Evolutionary conservation across 2,888 invertebrate species (phyloP).

Genomic region (Nineta flava): DNA sequence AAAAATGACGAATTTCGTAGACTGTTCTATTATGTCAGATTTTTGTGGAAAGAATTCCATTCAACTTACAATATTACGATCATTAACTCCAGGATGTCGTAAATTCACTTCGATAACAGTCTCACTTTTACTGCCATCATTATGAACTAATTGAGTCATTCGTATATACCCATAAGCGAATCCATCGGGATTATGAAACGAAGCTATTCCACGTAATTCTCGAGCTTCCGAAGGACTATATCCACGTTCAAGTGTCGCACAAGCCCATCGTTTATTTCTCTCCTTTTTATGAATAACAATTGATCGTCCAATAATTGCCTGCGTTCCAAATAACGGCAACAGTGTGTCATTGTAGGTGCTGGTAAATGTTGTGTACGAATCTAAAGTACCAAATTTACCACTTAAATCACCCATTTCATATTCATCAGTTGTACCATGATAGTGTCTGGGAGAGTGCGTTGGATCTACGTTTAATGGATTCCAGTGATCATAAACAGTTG

Average conservation of each 20-base stretch:
- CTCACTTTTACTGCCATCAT: slow-evolving; percentile 73
- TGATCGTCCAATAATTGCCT: slow-evolving; percentile 73
- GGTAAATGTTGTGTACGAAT: slow-evolving; percentile 40
- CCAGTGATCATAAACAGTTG: slow-evolving; percentile 70
- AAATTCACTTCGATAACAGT: slow-evolving; percentile 81
- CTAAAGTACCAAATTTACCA: slow-evolving; percentile 68
- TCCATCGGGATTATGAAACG: slow-evolving; percentile 79
- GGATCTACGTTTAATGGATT: slow-evolving; percentile 65
- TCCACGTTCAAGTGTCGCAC: slow-evolving; percentile 71
- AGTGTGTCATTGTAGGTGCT: slow-evolving; percentile 62
- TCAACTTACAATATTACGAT: slow-evolving; percentile 57
- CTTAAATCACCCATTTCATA: slow-evolving; percentile 78
- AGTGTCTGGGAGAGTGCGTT: slow-evolving; percentile 35
- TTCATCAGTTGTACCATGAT: slow-evolving; percentile 62
- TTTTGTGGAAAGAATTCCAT: neutral
- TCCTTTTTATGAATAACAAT: slow-evolving; percentile 64
- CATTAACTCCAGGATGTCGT: slow-evolving; percentile 71
- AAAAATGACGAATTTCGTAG: too few relatives aligned
- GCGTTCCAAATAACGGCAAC: slow-evolving; percentile 63
- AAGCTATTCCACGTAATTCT: slow-evolving; percentile 73
- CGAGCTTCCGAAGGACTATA: slow-evolving; percentile 77
- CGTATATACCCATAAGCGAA: slow-evolving; percentile 74
- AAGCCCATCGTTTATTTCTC: slow-evolving; percentile 57
- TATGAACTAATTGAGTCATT: slow-evolving; percentile 78
- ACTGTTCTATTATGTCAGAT: too few relatives aligned